Evolutionary conservation across 2,797 vertebrate species (phyloP).

Genomic region (Capromys pilorides): DNA sequence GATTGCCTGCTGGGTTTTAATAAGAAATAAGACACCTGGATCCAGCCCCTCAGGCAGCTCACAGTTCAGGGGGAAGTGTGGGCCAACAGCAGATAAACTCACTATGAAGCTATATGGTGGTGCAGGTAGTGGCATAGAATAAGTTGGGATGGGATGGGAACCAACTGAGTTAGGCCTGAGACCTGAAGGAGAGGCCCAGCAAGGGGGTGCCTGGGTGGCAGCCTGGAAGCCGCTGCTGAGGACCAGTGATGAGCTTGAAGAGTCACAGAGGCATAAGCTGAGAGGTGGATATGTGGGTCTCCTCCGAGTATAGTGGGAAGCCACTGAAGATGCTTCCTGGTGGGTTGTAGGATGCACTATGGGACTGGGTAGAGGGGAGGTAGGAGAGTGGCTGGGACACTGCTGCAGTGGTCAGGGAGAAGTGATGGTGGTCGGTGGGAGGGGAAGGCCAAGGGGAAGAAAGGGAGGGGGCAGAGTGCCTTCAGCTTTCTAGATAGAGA

Average conservation of each 20-base stretch:
- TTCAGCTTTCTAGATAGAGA: not conserved
- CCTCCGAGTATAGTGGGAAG: not conserved
- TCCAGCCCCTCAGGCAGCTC: not conserved
- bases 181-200: not conserved
- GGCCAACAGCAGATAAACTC: not conserved
- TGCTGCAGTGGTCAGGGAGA: not conserved
- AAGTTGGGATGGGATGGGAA: too few relatives aligned
- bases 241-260: not conserved
- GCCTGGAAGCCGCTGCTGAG: not conserved
- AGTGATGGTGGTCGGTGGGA: not conserved
- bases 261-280: not conserved
- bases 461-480: not conserved
- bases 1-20: not conserved
- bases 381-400: too few relatives aligned
- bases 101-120: too few relatives aligned
- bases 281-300: not conserved
- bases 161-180: not conserved
- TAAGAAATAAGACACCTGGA: not conserved
- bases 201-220: not conserved
- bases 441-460: not conserved
- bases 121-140: not conserved
- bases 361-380: not conserved
- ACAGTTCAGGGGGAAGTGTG: not conserved
- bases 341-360: not conserved
- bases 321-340: not conserved